These are phyloP conservation scores for Agapornis roseicollis DNA, from an alignment of 2,113 vertebrate genomes.

Conservation along the genomic window DNA sequence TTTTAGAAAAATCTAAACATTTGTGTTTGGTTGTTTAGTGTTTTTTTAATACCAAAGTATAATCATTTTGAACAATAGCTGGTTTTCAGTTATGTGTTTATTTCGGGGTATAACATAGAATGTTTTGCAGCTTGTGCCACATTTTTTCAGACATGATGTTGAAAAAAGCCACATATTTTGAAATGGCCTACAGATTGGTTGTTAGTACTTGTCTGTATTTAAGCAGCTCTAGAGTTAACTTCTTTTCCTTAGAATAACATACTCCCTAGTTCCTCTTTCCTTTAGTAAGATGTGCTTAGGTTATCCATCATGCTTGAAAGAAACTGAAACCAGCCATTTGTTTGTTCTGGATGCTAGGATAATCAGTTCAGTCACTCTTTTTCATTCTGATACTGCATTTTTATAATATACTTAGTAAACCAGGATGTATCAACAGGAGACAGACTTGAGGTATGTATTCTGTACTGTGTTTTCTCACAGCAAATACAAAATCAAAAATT, in stretches of 20 bases:
- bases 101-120: not conserved
- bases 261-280: not conserved
- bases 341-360: not conserved
- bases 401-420: not conserved
- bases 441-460: not conserved
- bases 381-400: not conserved
- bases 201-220: not conserved
- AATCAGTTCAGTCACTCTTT: not conserved
- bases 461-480: rapidly evolving
- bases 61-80: not conserved
- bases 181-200: not conserved
- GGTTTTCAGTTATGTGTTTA: not conserved
- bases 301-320: not conserved
- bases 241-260: not conserved
- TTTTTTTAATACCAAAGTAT: not conserved
- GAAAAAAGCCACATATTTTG: rapidly evolving
- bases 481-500: rapidly evolving
- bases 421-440: not conserved
- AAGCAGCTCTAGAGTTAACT: not conserved
- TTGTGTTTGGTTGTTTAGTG: not conserved
- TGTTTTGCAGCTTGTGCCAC: not conserved
- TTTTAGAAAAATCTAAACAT: not conserved
- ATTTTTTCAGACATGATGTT: not conserved
- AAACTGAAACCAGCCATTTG: not conserved
- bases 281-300: not conserved